These are phyloP conservation scores for Diadegma fenestrale DNA, from an alignment of 2,888 invertebrate genomes.

Conservation along the genomic window DNA sequence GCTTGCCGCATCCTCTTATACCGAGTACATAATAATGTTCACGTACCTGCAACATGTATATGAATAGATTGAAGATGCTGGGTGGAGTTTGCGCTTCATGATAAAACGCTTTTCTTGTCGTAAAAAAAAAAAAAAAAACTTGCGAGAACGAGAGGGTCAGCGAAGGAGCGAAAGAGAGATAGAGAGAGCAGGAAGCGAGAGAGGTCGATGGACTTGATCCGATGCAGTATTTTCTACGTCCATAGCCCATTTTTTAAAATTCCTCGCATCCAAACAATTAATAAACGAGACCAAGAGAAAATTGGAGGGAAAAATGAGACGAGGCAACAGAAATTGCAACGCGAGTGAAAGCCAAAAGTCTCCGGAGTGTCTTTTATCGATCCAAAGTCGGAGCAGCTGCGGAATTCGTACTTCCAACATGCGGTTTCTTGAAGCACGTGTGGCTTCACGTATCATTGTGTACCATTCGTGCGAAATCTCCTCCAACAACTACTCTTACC, in stretches of 20 bases:
- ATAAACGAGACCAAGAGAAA: conserved; percentile 7
- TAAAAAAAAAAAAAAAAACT: conserved; percentile 28
- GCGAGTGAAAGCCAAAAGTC: conserved; percentile 61
- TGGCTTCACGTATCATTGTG: conserved; percentile 38
- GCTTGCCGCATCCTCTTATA: conserved; percentile 36
- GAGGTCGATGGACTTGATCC: conserved; percentile 60
- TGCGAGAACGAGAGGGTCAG: not conserved
- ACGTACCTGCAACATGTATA: conserved; percentile 48
- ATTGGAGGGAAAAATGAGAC: not conserved
- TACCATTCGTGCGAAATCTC: conserved; percentile 46
- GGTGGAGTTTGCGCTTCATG: conserved; percentile 41
- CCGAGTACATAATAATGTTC: conserved; percentile 61
- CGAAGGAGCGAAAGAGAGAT: conserved; percentile 5
- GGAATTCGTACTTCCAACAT: too few relatives aligned
- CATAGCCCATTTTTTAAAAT: conserved; percentile 14
- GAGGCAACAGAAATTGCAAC: conserved; percentile 44
- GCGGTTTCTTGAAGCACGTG: conserved; percentile 5
- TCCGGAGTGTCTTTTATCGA: conserved; percentile 68
- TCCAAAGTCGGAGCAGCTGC: too few relatives aligned
- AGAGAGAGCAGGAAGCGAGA: not conserved
- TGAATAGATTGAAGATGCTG: conserved; percentile 58
- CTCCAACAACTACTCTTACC: conserved; percentile 14
- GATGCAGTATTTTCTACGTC: conserved; percentile 17
- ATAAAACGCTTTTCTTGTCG: conserved; percentile 63
- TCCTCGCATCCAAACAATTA: conserved; percentile 9